phyloP scores from a whole-genome alignment of 2,888 invertebrate species.

The Pterobdella sp. region DNA sequence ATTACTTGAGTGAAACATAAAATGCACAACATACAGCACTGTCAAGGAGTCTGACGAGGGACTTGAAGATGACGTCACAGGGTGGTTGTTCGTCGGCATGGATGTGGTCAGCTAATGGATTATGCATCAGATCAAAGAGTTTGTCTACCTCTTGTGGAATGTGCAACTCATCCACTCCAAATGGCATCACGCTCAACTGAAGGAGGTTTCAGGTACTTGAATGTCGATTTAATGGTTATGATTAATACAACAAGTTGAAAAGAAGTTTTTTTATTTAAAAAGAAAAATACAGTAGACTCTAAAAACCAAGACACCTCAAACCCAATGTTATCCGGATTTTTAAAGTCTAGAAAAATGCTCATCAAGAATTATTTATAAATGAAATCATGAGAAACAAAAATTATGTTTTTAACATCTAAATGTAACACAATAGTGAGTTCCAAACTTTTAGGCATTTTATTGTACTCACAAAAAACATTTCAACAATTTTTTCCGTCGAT shows the following conservation, averaged over 20 bases:
- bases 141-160: slow-evolving; percentile 67
- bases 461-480: too few species aligned
- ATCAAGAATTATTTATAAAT: too few species aligned
- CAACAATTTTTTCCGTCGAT: too few species aligned
- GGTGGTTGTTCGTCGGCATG: slow-evolving; percentile 67
- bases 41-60: slow-evolving; percentile 90
- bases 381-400: too few species aligned
- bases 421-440: too few species aligned
- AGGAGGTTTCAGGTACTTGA: slow-evolving; percentile 14
- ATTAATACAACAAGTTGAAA: neutral
- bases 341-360: too few species aligned
- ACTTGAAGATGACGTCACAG: slow-evolving; percentile 90
- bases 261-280: neutral
- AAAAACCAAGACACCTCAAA: too few species aligned
- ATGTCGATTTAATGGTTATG: too few species aligned
- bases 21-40: slow-evolving; percentile 69
- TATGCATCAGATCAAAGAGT: slow-evolving; percentile 47
- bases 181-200: slow-evolving; percentile 54
- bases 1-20: too few species aligned
- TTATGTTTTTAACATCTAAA: too few species aligned
- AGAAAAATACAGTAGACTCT: neutral
- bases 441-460: too few species aligned
- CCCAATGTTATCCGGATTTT: too few species aligned
- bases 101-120: slow-evolving; percentile 44
- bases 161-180: slow-evolving; percentile 71